Percentiles rank a stretch among this genome's conserved stretches.
Conservation (phyloP, 1,140 invertebrate species). For the Halesus radiatus region DNA sequence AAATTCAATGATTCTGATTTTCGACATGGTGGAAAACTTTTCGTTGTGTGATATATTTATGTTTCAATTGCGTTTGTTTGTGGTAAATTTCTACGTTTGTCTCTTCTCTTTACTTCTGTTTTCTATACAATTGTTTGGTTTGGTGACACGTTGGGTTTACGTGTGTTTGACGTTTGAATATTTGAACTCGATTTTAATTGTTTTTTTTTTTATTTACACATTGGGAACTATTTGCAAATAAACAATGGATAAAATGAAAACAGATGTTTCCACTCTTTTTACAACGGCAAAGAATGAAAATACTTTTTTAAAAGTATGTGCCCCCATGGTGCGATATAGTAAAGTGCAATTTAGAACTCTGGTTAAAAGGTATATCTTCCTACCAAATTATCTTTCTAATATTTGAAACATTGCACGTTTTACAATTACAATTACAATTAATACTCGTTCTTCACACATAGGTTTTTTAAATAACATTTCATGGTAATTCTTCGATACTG, state of each 20-base stretch:
- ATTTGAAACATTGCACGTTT: no score
- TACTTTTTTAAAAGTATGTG: slow-evolving; percentile 84
- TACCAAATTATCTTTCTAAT: no score
- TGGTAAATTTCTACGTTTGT: neutral
- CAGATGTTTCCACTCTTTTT: slow-evolving; percentile 77
- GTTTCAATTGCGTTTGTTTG: neutral
- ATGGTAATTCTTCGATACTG: no score
- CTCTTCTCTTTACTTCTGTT: neutral
- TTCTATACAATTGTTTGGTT: no score
- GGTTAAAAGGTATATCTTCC: slow-evolving; percentile 73
- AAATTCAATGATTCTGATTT: neutral
- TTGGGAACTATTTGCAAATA: neutral
- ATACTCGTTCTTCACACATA: no score
- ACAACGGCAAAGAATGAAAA: slow-evolving; percentile 65
- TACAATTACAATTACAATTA: no score
- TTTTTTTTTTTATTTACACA: neutral
- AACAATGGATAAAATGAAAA: slow-evolving; percentile 60
- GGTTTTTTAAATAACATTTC: no score
- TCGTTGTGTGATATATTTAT: no score
- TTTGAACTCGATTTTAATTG: neutral
- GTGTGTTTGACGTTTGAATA: neutral
- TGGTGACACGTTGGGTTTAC: no score
- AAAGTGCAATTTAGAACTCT: slow-evolving; percentile 90
- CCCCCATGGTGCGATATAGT: slow-evolving; percentile 97
- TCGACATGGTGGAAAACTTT: neutral